These are phyloP conservation scores for Cerastis leucographa DNA, from an alignment of 2,888 invertebrate species.

Conservation along the genomic window DNA sequence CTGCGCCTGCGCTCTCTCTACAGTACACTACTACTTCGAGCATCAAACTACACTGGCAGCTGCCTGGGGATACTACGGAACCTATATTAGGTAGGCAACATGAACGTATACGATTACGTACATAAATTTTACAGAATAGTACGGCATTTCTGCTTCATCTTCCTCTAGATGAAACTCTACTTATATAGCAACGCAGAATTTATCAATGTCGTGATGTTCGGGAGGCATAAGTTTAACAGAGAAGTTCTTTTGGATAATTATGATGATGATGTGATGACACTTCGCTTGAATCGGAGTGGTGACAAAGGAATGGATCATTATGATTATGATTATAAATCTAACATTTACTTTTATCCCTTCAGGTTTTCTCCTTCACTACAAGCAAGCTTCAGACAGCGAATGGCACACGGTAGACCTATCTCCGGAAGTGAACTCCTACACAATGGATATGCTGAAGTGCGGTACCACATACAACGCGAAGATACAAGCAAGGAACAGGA, in stretches of 20 bases:
- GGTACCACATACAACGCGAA: constrained; percentile 94
- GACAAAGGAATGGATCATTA: background rate
- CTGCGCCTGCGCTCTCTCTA: constrained; percentile 92
- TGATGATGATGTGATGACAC: background rate
- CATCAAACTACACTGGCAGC: constrained; percentile 91
- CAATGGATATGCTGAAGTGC: constrained; percentile 93
- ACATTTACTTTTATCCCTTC: constrained; percentile 62
- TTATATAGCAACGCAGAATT: background rate
- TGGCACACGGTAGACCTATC: constrained; percentile 94
- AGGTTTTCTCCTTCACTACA: constrained; percentile 94
- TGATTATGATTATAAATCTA: background rate
- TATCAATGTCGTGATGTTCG: background rate
- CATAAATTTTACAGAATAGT: background rate
- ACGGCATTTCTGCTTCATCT: background rate
- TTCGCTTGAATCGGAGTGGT: background rate
- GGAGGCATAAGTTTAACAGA: background rate
- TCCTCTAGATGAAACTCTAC: background rate
- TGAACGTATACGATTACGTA: background rate
- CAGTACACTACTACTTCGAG: constrained; percentile 94
- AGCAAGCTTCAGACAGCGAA: constrained; percentile 91
- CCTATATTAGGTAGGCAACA: constrained; percentile 83
- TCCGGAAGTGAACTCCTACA: constrained; percentile 93
- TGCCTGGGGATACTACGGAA: constrained; percentile 87
- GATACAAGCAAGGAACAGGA: constrained; percentile 94
- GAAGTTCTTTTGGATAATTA: background rate